phyloP scores from a whole-genome alignment of 1,140 invertebrate genomes.

The Cotesia glomerata region DNA sequence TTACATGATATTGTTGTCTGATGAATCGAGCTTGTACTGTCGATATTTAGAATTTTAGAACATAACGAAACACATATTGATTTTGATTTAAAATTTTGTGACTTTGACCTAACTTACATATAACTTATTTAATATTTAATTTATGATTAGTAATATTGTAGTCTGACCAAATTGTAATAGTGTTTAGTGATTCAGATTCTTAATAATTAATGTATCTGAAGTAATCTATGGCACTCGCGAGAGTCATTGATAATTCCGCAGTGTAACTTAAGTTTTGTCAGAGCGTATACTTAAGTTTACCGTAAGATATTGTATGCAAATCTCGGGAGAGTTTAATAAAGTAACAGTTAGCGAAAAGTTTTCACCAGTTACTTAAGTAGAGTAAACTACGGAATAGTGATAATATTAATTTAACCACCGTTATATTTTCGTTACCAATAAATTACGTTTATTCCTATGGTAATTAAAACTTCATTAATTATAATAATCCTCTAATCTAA shows the following conservation, averaged over 20 bases:
- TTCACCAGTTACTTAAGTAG: neutral
- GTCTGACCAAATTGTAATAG: neutral
- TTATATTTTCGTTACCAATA: neutral
- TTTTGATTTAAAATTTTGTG: too few species aligned
- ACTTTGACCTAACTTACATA: too few species aligned
- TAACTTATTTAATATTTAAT: too few species aligned
- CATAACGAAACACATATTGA: too few species aligned
- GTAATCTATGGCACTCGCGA: constrained; percentile 16
- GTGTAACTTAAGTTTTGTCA: constrained; percentile 12
- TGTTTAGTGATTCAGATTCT: constrained; percentile 17
- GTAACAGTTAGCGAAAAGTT: neutral
- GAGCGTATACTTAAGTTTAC: neutral
- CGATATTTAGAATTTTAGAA: too few species aligned
- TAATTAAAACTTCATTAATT: too few species aligned
- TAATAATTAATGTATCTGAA: constrained; percentile 1
- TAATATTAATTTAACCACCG: neutral
- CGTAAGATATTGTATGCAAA: constrained; percentile 1
- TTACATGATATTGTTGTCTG: too few species aligned
- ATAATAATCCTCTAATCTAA: too few species aligned
- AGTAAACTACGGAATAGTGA: neutral
- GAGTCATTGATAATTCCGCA: constrained; percentile 17
- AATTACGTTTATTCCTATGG: too few species aligned
- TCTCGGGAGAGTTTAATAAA: constrained; percentile 4
- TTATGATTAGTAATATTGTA: too few species aligned
- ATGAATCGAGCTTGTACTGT: too few species aligned